Percentiles rank a stretch among this genome's conserved stretches.
phyloP scores from a whole-genome alignment of 2,888 invertebrate genomes.

The Dioctria linearis region DNA sequence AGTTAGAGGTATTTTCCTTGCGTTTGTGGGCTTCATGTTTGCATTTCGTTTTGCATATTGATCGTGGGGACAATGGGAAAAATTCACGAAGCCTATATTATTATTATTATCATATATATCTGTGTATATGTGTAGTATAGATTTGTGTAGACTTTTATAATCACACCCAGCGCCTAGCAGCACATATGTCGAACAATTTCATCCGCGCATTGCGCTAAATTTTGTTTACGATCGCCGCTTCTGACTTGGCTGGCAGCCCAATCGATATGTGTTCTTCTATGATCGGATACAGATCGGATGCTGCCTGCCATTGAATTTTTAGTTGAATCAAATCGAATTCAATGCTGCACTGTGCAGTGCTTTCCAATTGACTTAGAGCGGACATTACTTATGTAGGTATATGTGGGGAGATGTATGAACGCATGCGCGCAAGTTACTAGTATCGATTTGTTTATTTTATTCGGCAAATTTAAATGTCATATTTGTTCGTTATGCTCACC shows the following conservation, averaged over 20 bases:
- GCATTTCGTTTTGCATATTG: not conserved
- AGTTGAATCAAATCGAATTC: slow-evolving; percentile 2
- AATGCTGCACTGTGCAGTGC: no score
- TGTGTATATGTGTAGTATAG: not conserved
- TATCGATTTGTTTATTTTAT: slow-evolving; percentile 26
- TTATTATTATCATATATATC: not conserved
- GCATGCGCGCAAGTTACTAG: slow-evolving; percentile 31
- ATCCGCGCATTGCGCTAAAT: not conserved
- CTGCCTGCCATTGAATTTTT: slow-evolving; percentile 41
- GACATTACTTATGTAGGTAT: slow-evolving; percentile 34
- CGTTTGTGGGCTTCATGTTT: slow-evolving; percentile 5
- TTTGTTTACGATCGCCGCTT: slow-evolving; percentile 30
- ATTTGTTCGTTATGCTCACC: slow-evolving; percentile 35
- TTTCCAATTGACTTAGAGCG: no score
- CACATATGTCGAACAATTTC: slow-evolving; percentile 3
- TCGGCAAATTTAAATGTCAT: slow-evolving; percentile 50
- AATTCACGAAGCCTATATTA: not conserved
- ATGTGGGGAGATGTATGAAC: no score
- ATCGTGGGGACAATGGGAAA: slow-evolving; percentile 41
- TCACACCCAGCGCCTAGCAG: slow-evolving; percentile 36
- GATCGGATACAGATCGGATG: not conserved
- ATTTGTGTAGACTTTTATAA: not conserved
- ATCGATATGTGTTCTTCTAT: slow-evolving; percentile 22
- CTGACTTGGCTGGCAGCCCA: not conserved
- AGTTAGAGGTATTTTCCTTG: slow-evolving; percentile 7